These are phyloP conservation scores for Malurus leucopterus DNA, from an alignment of 2,797 vertebrate genomes.

Conservation along the genomic window DNA sequence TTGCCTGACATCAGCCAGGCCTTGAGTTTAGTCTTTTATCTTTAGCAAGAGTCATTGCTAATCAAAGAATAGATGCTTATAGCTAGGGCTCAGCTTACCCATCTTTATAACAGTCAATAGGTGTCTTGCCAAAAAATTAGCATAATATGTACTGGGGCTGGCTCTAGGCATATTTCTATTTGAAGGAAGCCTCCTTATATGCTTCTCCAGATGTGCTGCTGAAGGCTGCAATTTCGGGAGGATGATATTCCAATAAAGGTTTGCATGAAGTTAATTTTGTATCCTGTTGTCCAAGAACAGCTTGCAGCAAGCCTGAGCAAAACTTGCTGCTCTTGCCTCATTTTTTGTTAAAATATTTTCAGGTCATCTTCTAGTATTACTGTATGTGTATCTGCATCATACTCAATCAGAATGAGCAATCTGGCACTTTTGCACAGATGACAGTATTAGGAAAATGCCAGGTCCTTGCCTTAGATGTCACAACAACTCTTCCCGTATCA, in stretches of 20 bases:
- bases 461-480: background rate
- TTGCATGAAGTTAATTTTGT: background rate
- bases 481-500: background rate
- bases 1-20: background rate
- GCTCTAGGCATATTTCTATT: background rate
- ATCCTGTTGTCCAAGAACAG: background rate
- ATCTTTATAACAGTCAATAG: background rate
- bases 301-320: background rate
- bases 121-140: background rate
- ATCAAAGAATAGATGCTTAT: background rate
- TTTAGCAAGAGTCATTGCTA: background rate
- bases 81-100: background rate
- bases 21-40: background rate
- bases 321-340: background rate
- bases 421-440: background rate
- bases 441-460: background rate
- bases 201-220: background rate
- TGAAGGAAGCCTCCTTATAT: background rate
- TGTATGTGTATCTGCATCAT: background rate
- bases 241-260: background rate
- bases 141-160: background rate
- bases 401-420: background rate
- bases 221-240: background rate
- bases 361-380: background rate
- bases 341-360: background rate